Base-by-base conservation (phyloP, 2,888 invertebrate species). In the Theretra japonica region DNA sequence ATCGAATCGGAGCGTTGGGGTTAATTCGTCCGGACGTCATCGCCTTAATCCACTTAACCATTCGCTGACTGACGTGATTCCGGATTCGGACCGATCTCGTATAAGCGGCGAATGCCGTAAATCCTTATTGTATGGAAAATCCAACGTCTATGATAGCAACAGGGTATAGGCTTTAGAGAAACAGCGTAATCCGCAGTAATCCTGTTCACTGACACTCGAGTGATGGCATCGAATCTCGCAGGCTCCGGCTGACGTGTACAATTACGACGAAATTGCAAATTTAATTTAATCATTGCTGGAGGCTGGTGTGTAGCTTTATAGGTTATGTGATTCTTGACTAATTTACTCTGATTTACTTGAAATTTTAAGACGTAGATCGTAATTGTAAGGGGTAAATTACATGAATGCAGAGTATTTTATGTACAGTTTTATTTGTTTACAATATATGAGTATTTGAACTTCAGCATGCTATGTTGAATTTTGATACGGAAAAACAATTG, bases 41-140 rank as follows among this genome's bases (percentile, higher is more conserved):
- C 80, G 74, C 71, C 70, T 75, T 80, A 83, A 84, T 82, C 79
- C 80, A 82, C 80, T 85, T 80, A 82, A 76, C 77, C 76, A 74
- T 77, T 76, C 76, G 74, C 73, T 71, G 76, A 73, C 76, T 77
- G 75, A 78, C 74, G 76, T 72, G 77, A 75, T 72, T 77, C 71
- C 75, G 70, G 60, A 76, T 76, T 75, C 72, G 70, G 73, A 72
- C 69, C 72, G 73, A 74, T 74, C 72, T 75, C 65, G 75, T 65
- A 71, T 76, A 74, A 70, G 70, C 72, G 76, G 74, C 68, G 72
- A 48, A 75, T 74, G 72, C 71, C 68, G 56, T 56, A 73, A 76
- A 77, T 75, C 65, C 72, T 65, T 33, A 56, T 70, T 70, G 69
- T 73, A 74, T 75, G 75, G 74, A 68, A 73, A 72, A 65, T 73